Evolutionary conservation across 2,113 vertebrate genomes (phyloP), one percentile per base, ranked within the genome.

Genomic region (Periophthalmus modestus): DNA sequence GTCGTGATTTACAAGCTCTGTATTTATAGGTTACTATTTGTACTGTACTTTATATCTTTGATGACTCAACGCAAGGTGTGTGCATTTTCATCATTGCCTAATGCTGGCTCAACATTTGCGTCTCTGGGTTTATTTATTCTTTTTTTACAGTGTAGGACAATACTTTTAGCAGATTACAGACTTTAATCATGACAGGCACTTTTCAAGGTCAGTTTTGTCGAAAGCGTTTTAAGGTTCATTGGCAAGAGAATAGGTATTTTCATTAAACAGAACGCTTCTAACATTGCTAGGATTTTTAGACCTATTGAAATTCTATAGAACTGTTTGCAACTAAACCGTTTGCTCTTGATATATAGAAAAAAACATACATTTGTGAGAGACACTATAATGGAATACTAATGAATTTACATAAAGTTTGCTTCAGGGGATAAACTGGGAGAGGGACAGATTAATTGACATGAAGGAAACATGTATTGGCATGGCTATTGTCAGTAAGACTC

Each of bases 11-110:
- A 65, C 62, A 39, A 21, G 34, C 62, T 21, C 62, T 36, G 39
- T 65, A 65, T 65, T 65, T 65, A 65, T 65, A 65, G 62, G 62
- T 1, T n/a, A 39, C 34, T 65, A 43, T 43, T 65, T 65, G 62
- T 39, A 39, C 34, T 43, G 62, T 39, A 65, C 62, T 65, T 65
- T 43, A 43, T 43, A n/a, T 18, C 5, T 65, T 18, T 65, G 62
- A 39, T 39, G 33, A 65, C 62, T 65, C 34, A 43, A 65, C 34
- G 19, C 34, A 65, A 65, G 36, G 34, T 36, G 33, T 34, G 62
- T 65, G 33, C 34, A 65, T 36, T 39, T 65, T 65, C 19, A 62
- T 62, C 59, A 62, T 62, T 15, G 16, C 59, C 28, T 62, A 33
- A 62, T 62, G 24, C 59, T 62, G 28, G 28, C 28, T 62, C 24